Conservation (phyloP, 1,140 invertebrate genomes). For the Conus ventricosus region DNA sequence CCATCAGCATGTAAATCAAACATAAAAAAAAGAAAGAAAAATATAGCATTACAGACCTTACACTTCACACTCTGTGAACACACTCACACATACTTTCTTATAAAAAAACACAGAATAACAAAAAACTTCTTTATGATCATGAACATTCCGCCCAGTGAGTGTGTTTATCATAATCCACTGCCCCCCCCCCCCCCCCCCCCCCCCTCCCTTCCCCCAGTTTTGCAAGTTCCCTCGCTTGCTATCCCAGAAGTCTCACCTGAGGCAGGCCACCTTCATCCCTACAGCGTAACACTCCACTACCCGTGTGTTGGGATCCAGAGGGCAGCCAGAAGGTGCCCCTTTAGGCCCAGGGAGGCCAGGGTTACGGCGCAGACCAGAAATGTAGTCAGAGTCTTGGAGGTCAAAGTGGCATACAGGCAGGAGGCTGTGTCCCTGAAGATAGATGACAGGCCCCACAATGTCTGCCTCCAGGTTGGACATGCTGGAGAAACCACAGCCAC, state of each 20-base stretch:
- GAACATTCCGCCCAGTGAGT: no score
- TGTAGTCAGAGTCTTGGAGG: constrained; percentile 72
- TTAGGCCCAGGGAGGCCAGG: constrained; percentile 69
- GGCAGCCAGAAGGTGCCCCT: constrained; percentile 66
- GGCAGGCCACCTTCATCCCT: constrained; percentile 61
- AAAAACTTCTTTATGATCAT: no score
- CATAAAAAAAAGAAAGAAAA: no score
- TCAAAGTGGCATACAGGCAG: constrained; percentile 75
- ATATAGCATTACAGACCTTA: no score
- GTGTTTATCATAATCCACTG: no score
- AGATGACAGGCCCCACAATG: constrained; percentile 66
- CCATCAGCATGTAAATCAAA: no score
- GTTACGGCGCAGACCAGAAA: constrained; percentile 67
- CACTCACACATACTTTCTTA: no score
- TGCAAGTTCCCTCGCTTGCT: no score
- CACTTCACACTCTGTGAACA: no score
- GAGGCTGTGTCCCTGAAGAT: constrained; percentile 65
- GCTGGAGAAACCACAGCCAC: constrained; percentile 42
- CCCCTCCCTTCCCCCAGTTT: no score
- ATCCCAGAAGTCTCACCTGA: constrained; percentile 52
- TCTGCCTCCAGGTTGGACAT: constrained; percentile 68
- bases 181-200: no score
- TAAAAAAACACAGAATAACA: no score
- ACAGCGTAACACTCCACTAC: constrained; percentile 71
- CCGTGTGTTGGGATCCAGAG: constrained; percentile 69